Percentiles rank a stretch among this genome's conserved stretches.
phyloP scores from a whole-genome alignment of 2,888 invertebrate species.

The Dicyrtoma fusca region DNA sequence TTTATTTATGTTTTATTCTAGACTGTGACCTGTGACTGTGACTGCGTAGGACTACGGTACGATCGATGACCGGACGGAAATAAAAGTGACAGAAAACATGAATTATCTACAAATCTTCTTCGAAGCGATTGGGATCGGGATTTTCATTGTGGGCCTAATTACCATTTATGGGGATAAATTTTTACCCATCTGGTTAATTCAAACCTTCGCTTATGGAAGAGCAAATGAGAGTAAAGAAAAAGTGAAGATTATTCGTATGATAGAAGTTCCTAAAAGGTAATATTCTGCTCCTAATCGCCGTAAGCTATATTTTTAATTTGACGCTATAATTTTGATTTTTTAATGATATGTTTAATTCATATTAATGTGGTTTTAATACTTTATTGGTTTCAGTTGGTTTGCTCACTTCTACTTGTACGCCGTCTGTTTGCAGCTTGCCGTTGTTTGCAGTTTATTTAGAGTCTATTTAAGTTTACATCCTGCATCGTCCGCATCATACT shows the following conservation, averaged over 20 bases:
- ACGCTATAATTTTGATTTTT: neutral
- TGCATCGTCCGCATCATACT: constrained; percentile 62
- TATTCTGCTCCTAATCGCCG: too few species aligned
- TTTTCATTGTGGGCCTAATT: neutral
- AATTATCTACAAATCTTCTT: constrained; percentile 4
- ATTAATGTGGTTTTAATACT: neutral
- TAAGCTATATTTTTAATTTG: neutral
- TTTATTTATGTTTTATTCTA: too few species aligned
- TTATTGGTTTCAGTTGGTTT: constrained; percentile 66
- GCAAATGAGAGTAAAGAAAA: constrained; percentile 64
- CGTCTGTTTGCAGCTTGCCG: constrained; percentile 64
- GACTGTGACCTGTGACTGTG: too few species aligned
- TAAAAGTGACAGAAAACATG: too few species aligned
- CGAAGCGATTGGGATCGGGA: neutral
- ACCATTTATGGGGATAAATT: neutral
- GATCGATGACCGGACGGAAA: too few species aligned
- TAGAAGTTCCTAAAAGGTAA: constrained; percentile 67
- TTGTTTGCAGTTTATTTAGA: constrained; percentile 63
- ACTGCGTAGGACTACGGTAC: too few species aligned
- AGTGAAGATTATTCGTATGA: constrained; percentile 22
- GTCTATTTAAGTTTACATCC: constrained; percentile 60
- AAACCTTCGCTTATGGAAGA: constrained; percentile 69
- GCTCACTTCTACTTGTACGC: constrained; percentile 79
- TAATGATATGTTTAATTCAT: constrained; percentile 9
- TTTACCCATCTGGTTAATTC: neutral